Evolutionary conservation across 2,113 vertebrate species (phyloP).

Genomic region (Delphinus delphis): DNA sequence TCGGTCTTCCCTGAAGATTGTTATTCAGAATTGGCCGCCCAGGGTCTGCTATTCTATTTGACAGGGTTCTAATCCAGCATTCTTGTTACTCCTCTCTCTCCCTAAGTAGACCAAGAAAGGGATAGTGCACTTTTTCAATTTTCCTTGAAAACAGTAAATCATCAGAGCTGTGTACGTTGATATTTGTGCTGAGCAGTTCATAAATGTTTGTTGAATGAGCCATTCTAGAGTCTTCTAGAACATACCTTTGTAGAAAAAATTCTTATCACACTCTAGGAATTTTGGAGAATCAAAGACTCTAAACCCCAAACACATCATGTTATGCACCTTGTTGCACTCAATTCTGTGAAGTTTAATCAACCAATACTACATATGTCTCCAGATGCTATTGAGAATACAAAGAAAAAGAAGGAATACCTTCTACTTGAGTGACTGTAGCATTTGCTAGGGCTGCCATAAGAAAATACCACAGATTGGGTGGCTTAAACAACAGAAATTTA

Average conservation of each 20-base stretch:
- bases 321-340: background rate
- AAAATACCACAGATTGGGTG: background rate
- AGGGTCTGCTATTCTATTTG: constrained; percentile 33
- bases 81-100: constrained; percentile 55
- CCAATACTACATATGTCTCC: background rate
- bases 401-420: background rate
- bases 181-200: background rate
- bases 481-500: background rate
- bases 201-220: background rate
- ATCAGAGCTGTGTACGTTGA: background rate
- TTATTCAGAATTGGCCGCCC: constrained; percentile 61
- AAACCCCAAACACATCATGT: background rate
- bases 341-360: constrained; percentile 11
- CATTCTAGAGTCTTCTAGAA: constrained; percentile 15
- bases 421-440: background rate
- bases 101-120: background rate
- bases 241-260: constrained; percentile 18
- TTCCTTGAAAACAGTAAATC: background rate
- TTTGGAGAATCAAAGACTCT: background rate
- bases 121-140: background rate
- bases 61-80: constrained; percentile 12
- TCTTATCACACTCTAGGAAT: background rate
- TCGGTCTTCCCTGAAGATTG: constrained; percentile 69
- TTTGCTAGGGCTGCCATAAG: background rate
- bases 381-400: background rate